Evolutionary conservation across 2,888 invertebrate species (phyloP), one percentile per base, ranked within the genome.

Genomic region (Heliconius charithonia): DNA sequence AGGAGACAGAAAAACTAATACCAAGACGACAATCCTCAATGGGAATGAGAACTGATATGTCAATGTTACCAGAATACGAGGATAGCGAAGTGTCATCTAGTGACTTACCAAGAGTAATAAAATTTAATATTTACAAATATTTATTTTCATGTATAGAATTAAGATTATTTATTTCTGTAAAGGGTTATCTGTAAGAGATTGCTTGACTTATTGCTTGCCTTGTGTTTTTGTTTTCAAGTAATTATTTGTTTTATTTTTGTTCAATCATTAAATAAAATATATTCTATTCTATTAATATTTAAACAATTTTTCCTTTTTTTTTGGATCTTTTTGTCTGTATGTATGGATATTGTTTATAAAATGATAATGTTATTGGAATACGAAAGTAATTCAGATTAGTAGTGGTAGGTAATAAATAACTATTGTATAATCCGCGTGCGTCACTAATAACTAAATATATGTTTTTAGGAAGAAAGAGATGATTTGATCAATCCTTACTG

Each of bases 401-500:
- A 51, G 51, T 51, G 22, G 51, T 19, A 51, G 22, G 0, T 51
- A 22, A 51, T 22, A 19, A 51, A 51, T 51, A 51, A 51, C 22
- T 19, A 51, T 51, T 51, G 19, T 22, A 19, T 51, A 51, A 7
- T 51, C 51, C 51, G 19, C 22, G 51, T 22, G 22, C 51, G 19
- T 22, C n/a, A n/a, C 59, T n/a, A 59, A 10, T 59, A n/a, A 59
- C 59, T 56, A 10, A 7, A 25, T 76, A 62, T 27, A 74, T 66
- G 9, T 32, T 80, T 83, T 82, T 86, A 96, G 92, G 96, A 97
- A 85, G 97, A 97, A 84, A 96, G 98, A 76, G 98, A 98, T 83
- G 98, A 98, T 83, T 95, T 98, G 4, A 96, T 98, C 25, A 98
- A 98, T 88, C 99, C 99, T 0, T 98, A 97, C 88, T 99, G 99